These are phyloP conservation scores for Mylabris sibirica DNA, from an alignment of 2,888 invertebrate genomes.

Conservation along the genomic window DNA sequence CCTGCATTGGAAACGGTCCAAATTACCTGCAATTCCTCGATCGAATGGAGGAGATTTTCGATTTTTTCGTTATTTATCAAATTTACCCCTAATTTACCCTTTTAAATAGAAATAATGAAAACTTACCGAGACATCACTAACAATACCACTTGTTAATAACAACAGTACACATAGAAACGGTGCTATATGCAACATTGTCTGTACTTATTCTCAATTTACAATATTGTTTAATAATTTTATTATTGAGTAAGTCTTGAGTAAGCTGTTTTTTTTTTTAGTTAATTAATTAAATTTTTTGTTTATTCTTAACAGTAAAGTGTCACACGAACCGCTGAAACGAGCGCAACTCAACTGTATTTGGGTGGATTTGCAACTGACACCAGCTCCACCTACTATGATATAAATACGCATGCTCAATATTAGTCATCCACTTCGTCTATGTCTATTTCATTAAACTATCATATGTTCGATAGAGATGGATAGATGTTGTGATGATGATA, in stretches of 20 bases:
- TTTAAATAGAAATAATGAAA: slow-evolving; percentile 26
- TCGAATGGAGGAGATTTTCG: too few species aligned
- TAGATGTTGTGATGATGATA: neutral
- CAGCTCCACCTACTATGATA: slow-evolving; percentile 57
- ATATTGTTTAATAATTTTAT: slow-evolving; percentile 36
- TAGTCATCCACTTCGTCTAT: slow-evolving; percentile 41
- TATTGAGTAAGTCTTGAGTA: slow-evolving; percentile 12
- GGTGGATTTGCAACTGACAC: slow-evolving; percentile 57
- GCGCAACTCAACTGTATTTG: slow-evolving; percentile 54
- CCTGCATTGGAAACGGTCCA: neutral
- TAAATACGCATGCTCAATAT: slow-evolving; percentile 51
- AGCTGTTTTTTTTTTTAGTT: slow-evolving; percentile 20
- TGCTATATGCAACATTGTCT: slow-evolving; percentile 68
- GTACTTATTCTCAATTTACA: neutral
- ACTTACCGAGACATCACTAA: slow-evolving; percentile 67
- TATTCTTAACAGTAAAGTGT: neutral
- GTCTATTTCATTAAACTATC: slow-evolving; percentile 30
- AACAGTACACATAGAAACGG: slow-evolving; percentile 67
- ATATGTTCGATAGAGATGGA: slow-evolving; percentile 32
- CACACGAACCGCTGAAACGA: slow-evolving; percentile 47
- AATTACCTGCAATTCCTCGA: neutral
- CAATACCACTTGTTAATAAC: slow-evolving; percentile 68
- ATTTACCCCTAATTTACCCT: neutral
- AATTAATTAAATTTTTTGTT: neutral
- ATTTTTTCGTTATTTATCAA: too few species aligned